Percentiles rank a stretch among this genome's conserved stretches.
Evolutionary conservation across 2,797 vertebrate species (phyloP).

Genomic region (Trichosurus vulpecula): DNA sequence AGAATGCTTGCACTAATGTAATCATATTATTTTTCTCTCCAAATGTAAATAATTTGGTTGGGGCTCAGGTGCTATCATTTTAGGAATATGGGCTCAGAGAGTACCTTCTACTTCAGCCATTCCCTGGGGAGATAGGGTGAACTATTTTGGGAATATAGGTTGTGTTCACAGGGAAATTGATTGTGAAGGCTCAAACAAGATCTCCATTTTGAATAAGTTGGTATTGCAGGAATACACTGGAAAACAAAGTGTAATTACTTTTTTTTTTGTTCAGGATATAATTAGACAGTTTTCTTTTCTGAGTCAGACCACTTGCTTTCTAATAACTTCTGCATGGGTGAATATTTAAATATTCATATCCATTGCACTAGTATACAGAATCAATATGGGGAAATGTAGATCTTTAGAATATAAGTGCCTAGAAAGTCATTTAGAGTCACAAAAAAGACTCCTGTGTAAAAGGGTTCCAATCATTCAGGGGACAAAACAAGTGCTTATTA

Average conservation of each 20-base stretch:
- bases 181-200: no score
- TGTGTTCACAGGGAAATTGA: not conserved
- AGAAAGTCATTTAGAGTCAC: not conserved
- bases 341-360: not conserved
- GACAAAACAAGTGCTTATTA: not conserved
- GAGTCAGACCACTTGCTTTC: not conserved
- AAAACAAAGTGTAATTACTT: not conserved
- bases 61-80: not conserved
- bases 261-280: not conserved
- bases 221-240: not conserved
- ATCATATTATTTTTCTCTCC: not conserved
- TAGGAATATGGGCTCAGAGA: not conserved
- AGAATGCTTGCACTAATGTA: not conserved
- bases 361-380: not conserved
- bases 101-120: not conserved
- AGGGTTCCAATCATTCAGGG: not conserved
- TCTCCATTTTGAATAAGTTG: no score
- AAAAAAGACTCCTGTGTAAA: not conserved
- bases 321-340: not conserved
- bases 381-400: no score
- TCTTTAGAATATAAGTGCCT: not conserved
- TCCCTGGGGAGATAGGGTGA: no score
- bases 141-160: not conserved
- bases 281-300: not conserved
- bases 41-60: not conserved